Percentiles rank a stretch among this genome's conserved stretches.
phyloP scores from a whole-genome alignment of 2,113 vertebrate genomes.

The Oryzias javanicus region DNA sequence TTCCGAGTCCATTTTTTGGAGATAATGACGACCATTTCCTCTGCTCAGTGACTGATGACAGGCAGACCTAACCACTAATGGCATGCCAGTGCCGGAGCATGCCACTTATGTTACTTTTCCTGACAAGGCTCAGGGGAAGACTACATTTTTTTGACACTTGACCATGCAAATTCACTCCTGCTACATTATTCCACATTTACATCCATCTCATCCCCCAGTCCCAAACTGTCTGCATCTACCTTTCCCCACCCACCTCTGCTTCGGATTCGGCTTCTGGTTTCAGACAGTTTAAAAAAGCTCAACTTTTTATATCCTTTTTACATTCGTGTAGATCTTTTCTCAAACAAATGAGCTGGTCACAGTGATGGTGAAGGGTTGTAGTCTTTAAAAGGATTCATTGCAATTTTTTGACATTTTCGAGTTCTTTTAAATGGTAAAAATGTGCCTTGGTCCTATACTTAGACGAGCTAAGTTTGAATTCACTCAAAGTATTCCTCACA shows the following conservation, averaged over 20 bases:
- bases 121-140: slow-evolving; percentile 97
- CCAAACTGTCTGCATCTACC: slow-evolving; percentile 50
- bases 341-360: slow-evolving; percentile 48
- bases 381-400: no score
- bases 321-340: slow-evolving; percentile 18
- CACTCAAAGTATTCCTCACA: no score
- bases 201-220: slow-evolving; percentile 79
- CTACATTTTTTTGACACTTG: slow-evolving; percentile 99
- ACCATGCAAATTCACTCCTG: slow-evolving; percentile 99
- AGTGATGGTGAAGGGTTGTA: slow-evolving; percentile 1
- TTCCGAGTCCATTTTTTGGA: slow-evolving; percentile 71
- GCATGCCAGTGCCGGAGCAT: slow-evolving; percentile 89
- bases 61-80: slow-evolving; percentile 94
- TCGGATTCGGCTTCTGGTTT: slow-evolving; percentile 76
- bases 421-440: no score
- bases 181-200: slow-evolving; percentile 99
- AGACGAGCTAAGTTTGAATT: no score
- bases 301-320: slow-evolving; percentile 46
- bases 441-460: no score
- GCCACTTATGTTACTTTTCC: slow-evolving; percentile 94
- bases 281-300: slow-evolving; percentile 81
- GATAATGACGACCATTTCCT: slow-evolving; percentile 94
- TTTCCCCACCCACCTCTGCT: slow-evolving; percentile 31
- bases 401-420: no score
- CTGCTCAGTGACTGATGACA: slow-evolving; percentile 90